phyloP scores from a whole-genome alignment of 2,888 invertebrate genomes.

The Pseudococcus jackbeardsleyi region DNA sequence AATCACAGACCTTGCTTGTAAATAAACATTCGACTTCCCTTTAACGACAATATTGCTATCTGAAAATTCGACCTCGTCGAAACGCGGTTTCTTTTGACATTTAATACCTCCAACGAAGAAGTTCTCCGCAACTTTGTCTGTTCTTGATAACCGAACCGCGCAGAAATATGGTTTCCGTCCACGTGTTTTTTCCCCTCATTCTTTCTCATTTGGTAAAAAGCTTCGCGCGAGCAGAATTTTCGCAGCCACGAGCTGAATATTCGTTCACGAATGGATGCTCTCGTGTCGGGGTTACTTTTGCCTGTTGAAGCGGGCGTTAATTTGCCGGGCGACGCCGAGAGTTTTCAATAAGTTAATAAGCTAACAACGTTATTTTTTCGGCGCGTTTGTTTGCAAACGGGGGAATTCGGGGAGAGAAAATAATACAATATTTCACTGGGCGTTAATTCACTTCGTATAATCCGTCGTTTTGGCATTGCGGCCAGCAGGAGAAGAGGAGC shows the following conservation, averaged over 20 bases:
- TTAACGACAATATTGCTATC: not conserved
- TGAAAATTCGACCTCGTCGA: not conserved
- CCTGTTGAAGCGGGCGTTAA: not conserved
- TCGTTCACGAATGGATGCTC: slow-evolving; percentile 10
- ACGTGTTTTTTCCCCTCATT: not conserved
- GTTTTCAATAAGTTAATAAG: not conserved
- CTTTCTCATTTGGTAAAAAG: slow-evolving; percentile 28
- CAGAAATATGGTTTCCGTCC: not conserved
- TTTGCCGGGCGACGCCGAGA: not conserved
- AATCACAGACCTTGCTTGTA: too few species aligned
- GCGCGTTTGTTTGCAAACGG: not conserved
- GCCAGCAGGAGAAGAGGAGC: not conserved
- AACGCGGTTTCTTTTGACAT: not conserved
- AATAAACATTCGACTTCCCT: too few species aligned
- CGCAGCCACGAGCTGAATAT: not conserved
- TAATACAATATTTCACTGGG: not conserved
- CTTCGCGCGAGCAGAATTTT: not conserved
- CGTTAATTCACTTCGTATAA: not conserved
- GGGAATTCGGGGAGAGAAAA: not conserved
- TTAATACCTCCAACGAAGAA: not conserved
- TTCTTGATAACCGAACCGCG: not conserved
- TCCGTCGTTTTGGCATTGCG: not conserved
- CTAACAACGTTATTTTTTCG: not conserved
- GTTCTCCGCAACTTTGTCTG: not conserved
- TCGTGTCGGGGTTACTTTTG: not conserved